Conservation (phyloP, 2,797 vertebrate species). For the Gastrophryne carolinensis region DNA sequence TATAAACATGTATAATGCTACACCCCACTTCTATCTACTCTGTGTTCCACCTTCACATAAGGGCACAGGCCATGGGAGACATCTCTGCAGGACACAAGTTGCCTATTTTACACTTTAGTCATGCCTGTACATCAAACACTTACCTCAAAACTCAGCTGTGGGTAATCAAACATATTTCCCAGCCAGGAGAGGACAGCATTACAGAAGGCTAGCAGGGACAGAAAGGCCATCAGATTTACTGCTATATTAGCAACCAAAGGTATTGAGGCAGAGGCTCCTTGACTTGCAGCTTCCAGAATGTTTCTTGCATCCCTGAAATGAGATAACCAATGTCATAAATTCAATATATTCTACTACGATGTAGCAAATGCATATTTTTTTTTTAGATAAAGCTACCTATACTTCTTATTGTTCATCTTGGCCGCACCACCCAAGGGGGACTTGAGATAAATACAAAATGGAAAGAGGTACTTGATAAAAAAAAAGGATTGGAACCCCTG, state of each 20-base stretch:
- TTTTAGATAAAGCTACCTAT: no score
- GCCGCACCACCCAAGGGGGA: no score
- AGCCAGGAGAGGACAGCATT: conserved; percentile 81
- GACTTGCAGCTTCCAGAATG: conserved; percentile 78
- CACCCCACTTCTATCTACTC: no score
- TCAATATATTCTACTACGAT: neutral
- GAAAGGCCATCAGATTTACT: conserved; percentile 77
- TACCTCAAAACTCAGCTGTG: conserved; percentile 84
- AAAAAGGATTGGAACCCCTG: no score
- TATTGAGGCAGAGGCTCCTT: conserved; percentile 76
- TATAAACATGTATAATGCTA: no score
- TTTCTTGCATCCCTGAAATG: conserved; percentile 71
- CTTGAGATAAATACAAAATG: no score
- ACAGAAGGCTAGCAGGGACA: conserved; percentile 77
- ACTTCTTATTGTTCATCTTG: no score
- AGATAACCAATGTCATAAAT: neutral
- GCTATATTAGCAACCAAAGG: conserved; percentile 73
- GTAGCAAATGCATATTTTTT: neutral
- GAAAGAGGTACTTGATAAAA: no score
- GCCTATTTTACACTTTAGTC: no score
- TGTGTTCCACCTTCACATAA: no score
- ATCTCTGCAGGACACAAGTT: no score
- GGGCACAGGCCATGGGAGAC: no score
- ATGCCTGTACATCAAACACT: neutral
- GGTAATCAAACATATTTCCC: conserved; percentile 79